Conservation (phyloP, 2,888 invertebrate species). For the Priapulus caudatus region DNA sequence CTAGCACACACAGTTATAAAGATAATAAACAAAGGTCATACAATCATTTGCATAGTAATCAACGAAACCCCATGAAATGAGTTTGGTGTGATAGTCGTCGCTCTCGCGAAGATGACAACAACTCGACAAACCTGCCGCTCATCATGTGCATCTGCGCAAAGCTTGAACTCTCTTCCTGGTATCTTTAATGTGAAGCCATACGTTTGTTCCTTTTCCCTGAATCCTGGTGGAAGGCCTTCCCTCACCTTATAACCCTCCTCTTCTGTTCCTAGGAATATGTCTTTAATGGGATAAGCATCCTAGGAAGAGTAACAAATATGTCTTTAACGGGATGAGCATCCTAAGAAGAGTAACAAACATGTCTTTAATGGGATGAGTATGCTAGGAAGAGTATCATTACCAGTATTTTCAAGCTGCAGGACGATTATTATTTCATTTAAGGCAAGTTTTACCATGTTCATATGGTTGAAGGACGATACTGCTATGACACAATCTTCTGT, state of each 20-base stretch:
- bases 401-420: no score
- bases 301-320: conserved; percentile 54
- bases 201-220: conserved; percentile 55
- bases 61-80: no score
- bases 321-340: conserved; percentile 82
- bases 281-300: conserved; percentile 79
- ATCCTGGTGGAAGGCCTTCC: conserved; percentile 51
- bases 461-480: no score
- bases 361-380: conserved; percentile 79
- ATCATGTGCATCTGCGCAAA: conserved; percentile 60
- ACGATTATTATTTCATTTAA: no score
- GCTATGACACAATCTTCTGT: no score
- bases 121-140: conserved; percentile 61
- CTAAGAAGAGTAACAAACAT: conserved; percentile 55
- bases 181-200: conserved; percentile 70
- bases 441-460: no score
- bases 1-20: no score
- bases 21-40: no score
- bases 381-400: conserved; percentile 46
- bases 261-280: conserved; percentile 69
- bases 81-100: no score
- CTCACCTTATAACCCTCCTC: conserved; percentile 62
- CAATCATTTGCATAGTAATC: no score
- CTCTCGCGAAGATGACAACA: no score
- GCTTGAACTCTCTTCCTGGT: conserved; percentile 60